These are phyloP conservation scores for Lycophotia porphyrea DNA, from an alignment of 2,888 invertebrate genomes.

Conservation along the genomic window DNA sequence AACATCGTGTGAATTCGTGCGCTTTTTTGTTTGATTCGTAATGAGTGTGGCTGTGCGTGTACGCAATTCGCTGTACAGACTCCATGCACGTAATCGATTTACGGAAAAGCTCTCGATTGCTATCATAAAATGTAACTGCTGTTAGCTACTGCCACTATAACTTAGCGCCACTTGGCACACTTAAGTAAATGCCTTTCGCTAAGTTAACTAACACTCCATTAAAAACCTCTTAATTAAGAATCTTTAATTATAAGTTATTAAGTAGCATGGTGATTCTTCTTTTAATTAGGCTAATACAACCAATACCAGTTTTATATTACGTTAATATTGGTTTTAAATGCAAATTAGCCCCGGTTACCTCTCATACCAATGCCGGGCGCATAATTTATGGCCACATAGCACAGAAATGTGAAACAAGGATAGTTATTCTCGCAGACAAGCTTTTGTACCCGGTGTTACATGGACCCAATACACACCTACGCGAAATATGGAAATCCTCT, in stretches of 20 bases:
- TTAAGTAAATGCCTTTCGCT: slow-evolving; percentile 49
- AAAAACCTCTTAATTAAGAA: slow-evolving; percentile 25
- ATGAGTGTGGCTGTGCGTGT: slow-evolving; percentile 44
- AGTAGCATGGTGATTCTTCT: slow-evolving; percentile 45
- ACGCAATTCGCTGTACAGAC: slow-evolving; percentile 48
- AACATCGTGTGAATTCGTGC: slow-evolving; percentile 66
- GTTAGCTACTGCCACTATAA: slow-evolving; percentile 32
- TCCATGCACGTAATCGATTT: slow-evolving; percentile 47
- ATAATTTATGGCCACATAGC: slow-evolving; percentile 43
- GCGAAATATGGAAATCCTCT: slow-evolving; percentile 41
- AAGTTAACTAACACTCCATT: slow-evolving; percentile 29
- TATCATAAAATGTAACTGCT: slow-evolving; percentile 49
- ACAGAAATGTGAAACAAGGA: slow-evolving; percentile 36
- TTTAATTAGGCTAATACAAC: slow-evolving; percentile 60
- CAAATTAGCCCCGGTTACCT: slow-evolving; percentile 51
- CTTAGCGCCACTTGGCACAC: slow-evolving; percentile 47
- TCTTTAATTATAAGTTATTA: slow-evolving; percentile 38
- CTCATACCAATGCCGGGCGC: slow-evolving; percentile 29
- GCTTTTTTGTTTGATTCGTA: slow-evolving; percentile 59
- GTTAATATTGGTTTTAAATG: slow-evolving; percentile 59
- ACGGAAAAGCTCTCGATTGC: slow-evolving; percentile 57
- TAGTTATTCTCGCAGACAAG: slow-evolving; percentile 26
- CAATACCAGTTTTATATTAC: slow-evolving; percentile 55
- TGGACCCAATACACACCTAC: slow-evolving; percentile 21
- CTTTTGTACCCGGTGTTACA: slow-evolving; percentile 20